phyloP scores from a whole-genome alignment of 1,140 invertebrate species.

The Zaprionus nigranus region DNA sequence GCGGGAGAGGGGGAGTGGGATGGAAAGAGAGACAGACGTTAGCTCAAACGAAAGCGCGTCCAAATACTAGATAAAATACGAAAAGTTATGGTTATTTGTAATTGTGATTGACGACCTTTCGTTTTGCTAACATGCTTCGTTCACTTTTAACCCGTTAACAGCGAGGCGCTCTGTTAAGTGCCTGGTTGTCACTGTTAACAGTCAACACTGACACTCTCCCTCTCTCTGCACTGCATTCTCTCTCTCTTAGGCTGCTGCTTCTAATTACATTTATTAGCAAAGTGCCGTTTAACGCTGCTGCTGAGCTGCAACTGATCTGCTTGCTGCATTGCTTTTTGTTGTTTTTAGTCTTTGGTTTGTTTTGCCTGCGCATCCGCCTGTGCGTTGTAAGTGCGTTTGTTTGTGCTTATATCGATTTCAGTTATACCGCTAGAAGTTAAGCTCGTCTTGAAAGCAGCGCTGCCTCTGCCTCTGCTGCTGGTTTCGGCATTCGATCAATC shows the following conservation, averaged over 20 bases:
- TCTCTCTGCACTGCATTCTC: neutral
- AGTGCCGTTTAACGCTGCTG: conserved; percentile 63
- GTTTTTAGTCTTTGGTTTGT: conserved; percentile 14
- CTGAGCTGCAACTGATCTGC: conserved; percentile 27
- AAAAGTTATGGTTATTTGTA: conserved; percentile 56
- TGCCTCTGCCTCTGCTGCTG: conserved; percentile 1
- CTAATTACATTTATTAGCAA: conserved; percentile 76
- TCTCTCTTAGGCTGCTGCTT: conserved; percentile 14
- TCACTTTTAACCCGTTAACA: conserved; percentile 11
- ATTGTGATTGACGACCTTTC: conserved; percentile 56
- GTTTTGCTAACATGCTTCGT: conserved; percentile 9
- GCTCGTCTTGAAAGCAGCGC: conserved; percentile 29
- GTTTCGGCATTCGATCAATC: conserved; percentile 36
- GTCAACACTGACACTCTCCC: neutral
- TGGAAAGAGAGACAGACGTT: conserved; percentile 27
- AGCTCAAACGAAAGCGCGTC: conserved; percentile 53
- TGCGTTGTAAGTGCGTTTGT: conserved; percentile 5
- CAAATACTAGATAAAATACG: conserved; percentile 20
- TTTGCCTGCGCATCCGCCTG: conserved; percentile 21
- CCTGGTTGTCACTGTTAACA: conserved; percentile 27
- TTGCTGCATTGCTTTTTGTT: conserved; percentile 28
- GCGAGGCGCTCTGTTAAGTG: conserved; percentile 15
- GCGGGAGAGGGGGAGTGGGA: neutral
- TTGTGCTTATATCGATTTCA: conserved; percentile 38
- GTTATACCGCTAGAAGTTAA: conserved; percentile 55